Conservation (phyloP, 2,113 vertebrate species). For the Microcebus lehilahytsara region DNA sequence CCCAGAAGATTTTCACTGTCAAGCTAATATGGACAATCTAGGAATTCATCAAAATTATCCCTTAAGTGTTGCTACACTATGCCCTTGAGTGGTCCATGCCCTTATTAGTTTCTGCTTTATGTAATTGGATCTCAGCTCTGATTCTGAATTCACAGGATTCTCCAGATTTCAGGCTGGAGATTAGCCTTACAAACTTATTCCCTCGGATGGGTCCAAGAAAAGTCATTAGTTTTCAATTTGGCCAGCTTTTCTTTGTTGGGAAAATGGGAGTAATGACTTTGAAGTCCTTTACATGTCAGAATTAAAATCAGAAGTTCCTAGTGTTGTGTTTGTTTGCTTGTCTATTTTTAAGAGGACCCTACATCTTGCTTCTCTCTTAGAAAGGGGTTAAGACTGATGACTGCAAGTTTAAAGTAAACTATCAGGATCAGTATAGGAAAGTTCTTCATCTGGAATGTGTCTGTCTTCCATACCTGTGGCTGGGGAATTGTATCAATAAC, state of each 20-base stretch:
- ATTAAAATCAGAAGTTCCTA: background rate
- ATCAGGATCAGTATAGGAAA: background rate
- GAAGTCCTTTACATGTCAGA: background rate
- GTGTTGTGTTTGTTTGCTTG: background rate
- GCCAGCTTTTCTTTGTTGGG: background rate
- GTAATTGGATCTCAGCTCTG: background rate
- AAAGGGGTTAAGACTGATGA: background rate
- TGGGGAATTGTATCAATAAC: constrained; percentile 40
- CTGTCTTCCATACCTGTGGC: background rate
- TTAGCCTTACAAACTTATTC: background rate
- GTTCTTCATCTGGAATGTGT: background rate
- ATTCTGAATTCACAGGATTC: too few relatives aligned
- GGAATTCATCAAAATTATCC: background rate
- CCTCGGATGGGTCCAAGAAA: background rate
- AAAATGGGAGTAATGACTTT: background rate
- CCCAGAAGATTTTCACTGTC: background rate
- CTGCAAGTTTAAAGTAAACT: background rate
- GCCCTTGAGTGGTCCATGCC: fast-evolving
- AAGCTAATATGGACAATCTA: background rate
- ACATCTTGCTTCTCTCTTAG: background rate
- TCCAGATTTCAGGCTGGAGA: background rate
- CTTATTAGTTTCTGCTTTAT: background rate
- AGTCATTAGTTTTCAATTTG: background rate
- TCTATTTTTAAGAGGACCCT: background rate
- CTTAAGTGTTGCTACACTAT: background rate